These are phyloP conservation scores for Huso huso DNA, from an alignment of 2,797 vertebrate species.

Conservation along the genomic window DNA sequence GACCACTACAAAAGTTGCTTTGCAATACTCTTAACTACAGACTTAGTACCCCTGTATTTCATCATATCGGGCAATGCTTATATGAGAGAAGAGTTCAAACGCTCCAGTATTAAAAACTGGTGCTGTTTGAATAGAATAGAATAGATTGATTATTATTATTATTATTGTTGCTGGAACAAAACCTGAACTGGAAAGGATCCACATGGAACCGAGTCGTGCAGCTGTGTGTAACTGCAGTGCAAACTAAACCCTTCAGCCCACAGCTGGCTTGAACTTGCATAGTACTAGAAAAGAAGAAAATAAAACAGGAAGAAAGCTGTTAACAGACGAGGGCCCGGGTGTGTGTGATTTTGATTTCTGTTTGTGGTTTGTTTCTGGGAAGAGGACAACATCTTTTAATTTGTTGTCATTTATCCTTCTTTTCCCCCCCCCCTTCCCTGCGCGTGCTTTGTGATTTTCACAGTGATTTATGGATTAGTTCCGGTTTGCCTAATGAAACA, in stretches of 20 bases:
- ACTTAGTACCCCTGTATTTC: no score
- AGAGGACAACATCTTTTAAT: conserved; percentile 10
- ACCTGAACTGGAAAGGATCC: no score
- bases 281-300: not conserved
- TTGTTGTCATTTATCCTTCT: conserved; percentile 17
- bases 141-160: no score
- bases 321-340: not conserved
- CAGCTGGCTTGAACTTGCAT: not conserved
- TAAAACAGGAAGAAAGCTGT: not conserved
- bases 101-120: no score
- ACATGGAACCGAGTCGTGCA: no score
- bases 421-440: not conserved
- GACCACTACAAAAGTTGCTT: no score
- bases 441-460: not conserved
- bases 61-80: no score
- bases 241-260: not conserved
- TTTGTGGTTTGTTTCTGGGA: conserved; percentile 14
- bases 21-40: no score
- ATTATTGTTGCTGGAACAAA: no score
- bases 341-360: conserved; percentile 10
- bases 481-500: conserved; percentile 10
- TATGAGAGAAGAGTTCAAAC: no score
- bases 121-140: no score
- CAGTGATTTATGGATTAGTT: conserved; percentile 19
- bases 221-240: not conserved